Evolutionary conservation across 2,888 invertebrate species (phyloP), one percentile per base, ranked within the genome.

Genomic region (Yponomeuta cagnagella): DNA sequence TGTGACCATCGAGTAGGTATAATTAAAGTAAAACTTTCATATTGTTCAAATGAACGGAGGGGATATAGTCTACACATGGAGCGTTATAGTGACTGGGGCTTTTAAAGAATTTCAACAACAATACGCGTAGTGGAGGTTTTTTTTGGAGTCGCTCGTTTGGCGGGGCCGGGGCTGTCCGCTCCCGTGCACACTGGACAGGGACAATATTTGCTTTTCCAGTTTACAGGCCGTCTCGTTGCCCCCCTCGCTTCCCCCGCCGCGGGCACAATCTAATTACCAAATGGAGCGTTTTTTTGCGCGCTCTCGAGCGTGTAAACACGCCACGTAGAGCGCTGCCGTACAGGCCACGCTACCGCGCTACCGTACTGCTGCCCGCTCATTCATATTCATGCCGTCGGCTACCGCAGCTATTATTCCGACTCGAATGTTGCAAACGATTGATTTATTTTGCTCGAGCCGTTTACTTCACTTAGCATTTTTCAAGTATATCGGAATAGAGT

Each of bases 251-350:
- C 72, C 73, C 33, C 52, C 58, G 37, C 67, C 75, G 76, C 76
- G 81, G 87, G 79, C 80, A 77, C 86, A 83, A 87, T 88, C 87
- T 89, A 88, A 89, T 89, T 89, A 88, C 83, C 87, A 88, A 89
- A 89, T 88, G 88, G 88, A 83, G 79, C 82, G 86, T 83, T 88
- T 87, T 58, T 87, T 86, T 85, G 87, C 83, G 86, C 80, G 77
- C 83, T 78, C 74, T 78, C 79, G 77, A 76, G 78, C 85, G 84
- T 83, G 83, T 82, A 84, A 81, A 85, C 81, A 80, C 73, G 73
- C 72, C 74, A 58, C 67, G 67, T 71, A 75, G 77, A 78, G 78
- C 80, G 77, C 78, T 74, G 65, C 33, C 15, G 67, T 67, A 67
- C 67, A 67, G 79, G 76, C 75, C 71, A 72, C 70, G 71, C 71